Evolutionary conservation across 2,888 invertebrate genomes (phyloP), one percentile per base, ranked within the genome.

Genomic region (Dryococelus australis): DNA sequence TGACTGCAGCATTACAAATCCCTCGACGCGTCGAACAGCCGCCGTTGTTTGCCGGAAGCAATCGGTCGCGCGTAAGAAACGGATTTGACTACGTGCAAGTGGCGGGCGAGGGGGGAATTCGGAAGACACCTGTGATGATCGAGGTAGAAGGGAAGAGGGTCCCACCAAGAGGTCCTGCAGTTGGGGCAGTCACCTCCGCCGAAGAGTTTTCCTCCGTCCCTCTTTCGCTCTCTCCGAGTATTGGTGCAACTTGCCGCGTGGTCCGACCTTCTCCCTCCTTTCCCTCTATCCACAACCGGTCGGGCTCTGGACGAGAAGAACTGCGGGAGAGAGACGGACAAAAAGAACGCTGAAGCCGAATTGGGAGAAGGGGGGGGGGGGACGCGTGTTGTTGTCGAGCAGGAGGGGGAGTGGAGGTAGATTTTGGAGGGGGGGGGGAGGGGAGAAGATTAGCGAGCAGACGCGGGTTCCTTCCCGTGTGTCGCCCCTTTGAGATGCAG

Each of bases 141-240:
- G 65, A n/a, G 65, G n/a, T 3, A n/a, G n/a, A 20, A 9, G 65
- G 65, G 51, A 20, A n/a, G 20, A 20, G 10, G 65, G n/a, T 20
- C 24, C 24, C n/a, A 8, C 51, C 51, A 51, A 65, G 65, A 8
- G 65, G 20, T 24, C 24, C 65, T 65, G 65, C 65, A 65, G 65
- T 65, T 65, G 65, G 65, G 65, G 65, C 65, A 65, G 65, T 65
- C 65, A 65, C 65, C 65, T 65, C n/a, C 65, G n/a, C 65, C 65
- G 20, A 16, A 65, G 65, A 65, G 65, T 65, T 65, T 35, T 65
- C 65, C 12, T 65, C 8, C 20, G 65, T 0, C 65, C n/a, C 0
- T n/a, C 65, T 16, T 24, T 24, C 65, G 2, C 65, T 1, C 65
- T 8, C 1, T 20, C 8, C 20, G 65, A 65, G 24, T 24, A n/a